phyloP scores from a whole-genome alignment of 2,888 invertebrate genomes.

The Netelia virgata region DNA sequence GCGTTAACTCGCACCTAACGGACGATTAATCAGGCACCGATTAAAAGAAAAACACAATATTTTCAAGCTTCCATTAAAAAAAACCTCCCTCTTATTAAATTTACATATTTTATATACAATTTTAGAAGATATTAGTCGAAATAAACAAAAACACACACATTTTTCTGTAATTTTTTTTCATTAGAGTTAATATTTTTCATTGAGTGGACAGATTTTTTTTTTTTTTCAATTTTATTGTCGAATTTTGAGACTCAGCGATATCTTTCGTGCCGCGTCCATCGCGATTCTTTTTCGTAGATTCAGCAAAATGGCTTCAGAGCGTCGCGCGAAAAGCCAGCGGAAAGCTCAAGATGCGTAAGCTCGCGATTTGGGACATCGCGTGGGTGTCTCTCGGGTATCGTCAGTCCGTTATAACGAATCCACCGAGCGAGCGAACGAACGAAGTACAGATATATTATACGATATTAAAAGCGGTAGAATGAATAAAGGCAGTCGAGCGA shows the following conservation, averaged over 20 bases:
- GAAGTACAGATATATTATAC: conserved; percentile 14
- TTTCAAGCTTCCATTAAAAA: not conserved
- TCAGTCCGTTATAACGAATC: conserved; percentile 55
- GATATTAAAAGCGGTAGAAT: not conserved
- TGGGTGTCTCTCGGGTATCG: conserved; percentile 65
- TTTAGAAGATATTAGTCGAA: no score
- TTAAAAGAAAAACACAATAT: not conserved
- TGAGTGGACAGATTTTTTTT: no score
- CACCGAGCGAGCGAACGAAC: conserved; percentile 17
- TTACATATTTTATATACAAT: no score
- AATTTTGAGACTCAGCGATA: not conserved
- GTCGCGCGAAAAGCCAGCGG: conserved; percentile 35
- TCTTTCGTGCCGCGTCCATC: not conserved
- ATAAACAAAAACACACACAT: not conserved
- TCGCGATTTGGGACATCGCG: conserved; percentile 69
- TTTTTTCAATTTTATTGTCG: not conserved
- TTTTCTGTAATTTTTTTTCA: not conserved
- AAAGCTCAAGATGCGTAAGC: conserved; percentile 59
- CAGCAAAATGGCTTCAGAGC: conserved; percentile 18
- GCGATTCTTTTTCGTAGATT: not conserved
- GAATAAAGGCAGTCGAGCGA: conserved; percentile 26
- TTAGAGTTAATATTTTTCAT: no score
- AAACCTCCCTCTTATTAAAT: no score
- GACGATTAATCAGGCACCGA: conserved; percentile 2
- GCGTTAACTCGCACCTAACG: conserved; percentile 17